These are phyloP conservation scores for Girardinichthys multiradiatus DNA, from an alignment of 2,113 vertebrate genomes.

Conservation along the genomic window DNA sequence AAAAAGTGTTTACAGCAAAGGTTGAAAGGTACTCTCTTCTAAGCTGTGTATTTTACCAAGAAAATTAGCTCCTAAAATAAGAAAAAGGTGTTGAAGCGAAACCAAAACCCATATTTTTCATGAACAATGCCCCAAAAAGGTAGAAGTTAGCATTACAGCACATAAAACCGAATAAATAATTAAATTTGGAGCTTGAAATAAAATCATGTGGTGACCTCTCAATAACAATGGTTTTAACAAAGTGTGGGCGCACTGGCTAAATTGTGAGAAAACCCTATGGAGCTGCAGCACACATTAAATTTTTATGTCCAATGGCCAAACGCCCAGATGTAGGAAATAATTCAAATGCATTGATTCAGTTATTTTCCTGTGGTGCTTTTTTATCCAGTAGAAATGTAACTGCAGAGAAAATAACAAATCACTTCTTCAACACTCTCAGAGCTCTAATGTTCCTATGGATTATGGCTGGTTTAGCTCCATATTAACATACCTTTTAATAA, in stretches of 20 bases:
- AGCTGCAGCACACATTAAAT: conserved; percentile 29
- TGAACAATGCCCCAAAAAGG: conserved; percentile 13
- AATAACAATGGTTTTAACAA: conserved; percentile 30
- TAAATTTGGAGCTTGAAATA: not conserved
- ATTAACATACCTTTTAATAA: not conserved
- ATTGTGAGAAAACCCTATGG: not conserved
- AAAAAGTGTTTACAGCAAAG: conserved; percentile 21
- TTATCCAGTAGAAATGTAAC: conserved; percentile 10
- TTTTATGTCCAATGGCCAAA: conserved; percentile 27
- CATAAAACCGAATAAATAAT: conserved; percentile 4
- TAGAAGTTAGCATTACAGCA: conserved; percentile 13
- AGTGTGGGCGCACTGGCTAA: not conserved
- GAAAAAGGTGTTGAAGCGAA: not conserved
- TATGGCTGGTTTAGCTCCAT: not conserved
- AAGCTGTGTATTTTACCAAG: not conserved
- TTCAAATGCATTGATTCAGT: not conserved
- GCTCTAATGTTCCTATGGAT: not conserved
- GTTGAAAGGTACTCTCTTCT: conserved; percentile 9
- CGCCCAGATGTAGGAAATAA: conserved; percentile 26
- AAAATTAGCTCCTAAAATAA: conserved; percentile 2
- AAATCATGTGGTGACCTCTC: conserved; percentile 12
- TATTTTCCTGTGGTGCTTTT: not conserved
- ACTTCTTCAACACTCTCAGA: not conserved
- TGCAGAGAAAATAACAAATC: not conserved
- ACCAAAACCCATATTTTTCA: conserved; percentile 17